Evolutionary conservation across 2,797 vertebrate genomes (phyloP), one percentile per base, ranked within the genome.

Genomic region (Dromococcyx pavoninus): DNA sequence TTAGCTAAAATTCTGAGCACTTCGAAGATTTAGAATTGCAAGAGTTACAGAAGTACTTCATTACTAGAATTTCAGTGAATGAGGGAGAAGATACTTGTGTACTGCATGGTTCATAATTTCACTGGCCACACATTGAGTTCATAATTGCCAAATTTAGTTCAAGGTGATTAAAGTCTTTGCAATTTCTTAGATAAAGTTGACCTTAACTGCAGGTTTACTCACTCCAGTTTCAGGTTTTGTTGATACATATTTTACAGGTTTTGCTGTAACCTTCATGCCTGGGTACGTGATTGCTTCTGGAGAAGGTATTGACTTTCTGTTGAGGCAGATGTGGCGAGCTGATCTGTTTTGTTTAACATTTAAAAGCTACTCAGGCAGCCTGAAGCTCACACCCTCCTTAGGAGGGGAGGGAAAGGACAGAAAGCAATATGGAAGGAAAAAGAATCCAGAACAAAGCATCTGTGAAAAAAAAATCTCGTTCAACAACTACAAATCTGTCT

Each of bases 281-380:
- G 80, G 62, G 48, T 87, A 65, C 88, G 85, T 87, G 91, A 93
- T 92, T 89, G 78, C 58, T 94, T 35, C 80, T 91, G 84, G 77
- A 84, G 86, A 67, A 51, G 28, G 32, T 95, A 91, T 93, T 85
- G 90, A 93, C 90, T 91, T 91, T 86, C 80, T 94, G 62, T 82
- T 86, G 89, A 84, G 73, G 56, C 66, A 78, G 70, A 46, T 35
- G 10, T 17, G 56, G 88, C 66, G 69, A 88, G 51, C 58, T 75
- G 65, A 58, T 81, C 69, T 58, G 73, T 89, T 95, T 92, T 91
- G 70, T 86, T 95, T 88, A 86, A 92, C 78, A 51, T 86, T 92
- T 91, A 80, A 84, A 94, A 95, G 71, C 53, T 76, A 1, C 53
- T 90, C 13, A 7, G 56, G 71, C 73, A 88, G 53, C 53, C 56